A percentile compares a stretch with the other conserved stretches of the same genome.
phyloP scores from a whole-genome alignment of 2,888 invertebrate species.

The Nomada lathburiana region DNA sequence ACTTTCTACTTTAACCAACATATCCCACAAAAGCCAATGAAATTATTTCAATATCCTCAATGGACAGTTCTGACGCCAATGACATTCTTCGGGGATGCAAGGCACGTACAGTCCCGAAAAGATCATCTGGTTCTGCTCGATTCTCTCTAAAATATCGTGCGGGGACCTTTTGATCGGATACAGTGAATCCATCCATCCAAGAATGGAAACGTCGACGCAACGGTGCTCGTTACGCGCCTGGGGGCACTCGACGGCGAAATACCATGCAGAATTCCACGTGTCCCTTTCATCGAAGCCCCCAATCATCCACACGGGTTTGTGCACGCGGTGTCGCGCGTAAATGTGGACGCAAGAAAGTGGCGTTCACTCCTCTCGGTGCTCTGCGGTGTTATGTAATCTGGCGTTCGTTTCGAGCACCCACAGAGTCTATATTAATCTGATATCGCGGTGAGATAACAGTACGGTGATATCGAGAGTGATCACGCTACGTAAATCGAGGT shows the following conservation, averaged over 20 bases:
- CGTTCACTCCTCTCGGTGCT: constrained; percentile 33
- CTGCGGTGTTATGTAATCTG: constrained; percentile 30
- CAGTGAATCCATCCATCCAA: constrained; percentile 9
- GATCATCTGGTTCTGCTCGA: not conserved
- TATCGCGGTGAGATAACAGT: constrained; percentile 54
- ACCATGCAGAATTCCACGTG: constrained; percentile 56
- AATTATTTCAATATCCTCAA: no score
- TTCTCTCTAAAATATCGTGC: constrained; percentile 19
- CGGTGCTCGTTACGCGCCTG: constrained; percentile 47
- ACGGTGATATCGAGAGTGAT: constrained; percentile 33
- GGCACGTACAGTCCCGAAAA: not conserved
- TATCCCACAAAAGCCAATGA: no score
- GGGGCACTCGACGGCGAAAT: constrained; percentile 47
- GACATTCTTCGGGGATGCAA: no score
- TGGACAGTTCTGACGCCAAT: no score
- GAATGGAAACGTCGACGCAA: constrained; percentile 37
- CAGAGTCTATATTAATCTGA: constrained; percentile 50
- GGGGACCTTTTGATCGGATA: constrained; percentile 12
- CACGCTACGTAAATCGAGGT: not conserved
- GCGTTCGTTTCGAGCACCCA: not conserved
- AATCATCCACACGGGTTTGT: constrained; percentile 45
- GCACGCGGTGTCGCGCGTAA: constrained; percentile 32
- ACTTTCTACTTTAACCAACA: no score
- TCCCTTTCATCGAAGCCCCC: constrained; percentile 56
- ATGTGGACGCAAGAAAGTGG: constrained; percentile 54